phyloP scores from a whole-genome alignment of 2,113 vertebrate genomes.

The cattle (Bos taurus) region DNA sequence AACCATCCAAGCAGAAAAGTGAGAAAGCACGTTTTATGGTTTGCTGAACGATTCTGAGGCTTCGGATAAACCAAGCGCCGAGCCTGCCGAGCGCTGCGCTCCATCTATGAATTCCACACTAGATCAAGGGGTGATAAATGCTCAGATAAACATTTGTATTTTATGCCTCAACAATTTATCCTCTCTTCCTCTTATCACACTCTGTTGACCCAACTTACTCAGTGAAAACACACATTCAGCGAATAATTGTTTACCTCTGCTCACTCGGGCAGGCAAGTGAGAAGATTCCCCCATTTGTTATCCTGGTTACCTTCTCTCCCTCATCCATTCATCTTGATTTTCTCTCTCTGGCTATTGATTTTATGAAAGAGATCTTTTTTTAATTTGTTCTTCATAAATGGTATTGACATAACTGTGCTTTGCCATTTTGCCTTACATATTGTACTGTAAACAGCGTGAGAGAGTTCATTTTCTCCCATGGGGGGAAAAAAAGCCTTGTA shows the following conservation, averaged over 20 bases:
- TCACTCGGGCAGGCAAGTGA: conserved; percentile 66
- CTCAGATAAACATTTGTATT: conserved; percentile 71
- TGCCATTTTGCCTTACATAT: conserved; percentile 41
- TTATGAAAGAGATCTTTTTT: conserved; percentile 76
- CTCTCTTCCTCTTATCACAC: conserved; percentile 65
- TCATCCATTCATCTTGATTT: conserved; percentile 72
- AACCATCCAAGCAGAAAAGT: conserved; percentile 78
- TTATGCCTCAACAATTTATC: conserved; percentile 75
- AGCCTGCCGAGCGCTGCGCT: conserved; percentile 40
- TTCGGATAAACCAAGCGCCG: conserved; percentile 58
- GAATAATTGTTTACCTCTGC: conserved; percentile 74
- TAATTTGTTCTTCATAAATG: conserved; percentile 77
- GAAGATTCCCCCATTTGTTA: conserved; percentile 75
- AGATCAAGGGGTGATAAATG: conserved; percentile 79
- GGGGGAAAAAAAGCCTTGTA: not conserved
- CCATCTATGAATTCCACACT: conserved; percentile 63
- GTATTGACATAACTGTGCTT: conserved; percentile 65
- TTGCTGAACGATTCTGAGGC: conserved; percentile 62
- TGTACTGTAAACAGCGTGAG: conserved; percentile 27
- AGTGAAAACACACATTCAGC: conserved; percentile 62
- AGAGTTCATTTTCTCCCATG: not conserved
- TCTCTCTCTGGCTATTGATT: conserved; percentile 73
- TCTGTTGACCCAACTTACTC: conserved; percentile 62
- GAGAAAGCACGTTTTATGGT: conserved; percentile 75
- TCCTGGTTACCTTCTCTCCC: conserved; percentile 70